Evolutionary conservation across 2,797 vertebrate genomes (phyloP).

Genomic region (Micromesistius poutassou): DNA sequence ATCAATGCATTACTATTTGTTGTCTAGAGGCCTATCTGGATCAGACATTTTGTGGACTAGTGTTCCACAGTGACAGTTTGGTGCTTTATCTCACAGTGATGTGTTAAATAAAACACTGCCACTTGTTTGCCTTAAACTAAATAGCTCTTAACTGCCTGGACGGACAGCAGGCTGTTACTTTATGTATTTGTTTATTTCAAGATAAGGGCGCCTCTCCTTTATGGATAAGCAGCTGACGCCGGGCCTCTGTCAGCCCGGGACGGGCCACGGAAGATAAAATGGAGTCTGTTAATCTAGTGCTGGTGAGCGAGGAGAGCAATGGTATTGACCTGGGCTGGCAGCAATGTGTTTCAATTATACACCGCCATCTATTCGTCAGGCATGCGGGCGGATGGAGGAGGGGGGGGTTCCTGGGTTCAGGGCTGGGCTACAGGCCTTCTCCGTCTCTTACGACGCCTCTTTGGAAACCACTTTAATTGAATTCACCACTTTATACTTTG

Average conservation of each 20-base stretch:
- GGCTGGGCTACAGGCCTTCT: slow-evolving; percentile 96
- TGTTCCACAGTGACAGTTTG: slow-evolving; percentile 49
- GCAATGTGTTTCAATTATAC: slow-evolving; percentile 99
- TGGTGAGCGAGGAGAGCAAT: slow-evolving; percentile 78
- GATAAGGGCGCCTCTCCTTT: slow-evolving; percentile 88
- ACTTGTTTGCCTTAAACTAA: slow-evolving; percentile 72
- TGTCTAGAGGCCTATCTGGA: neutral
- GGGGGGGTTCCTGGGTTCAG: slow-evolving; percentile 86
- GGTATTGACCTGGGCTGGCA: slow-evolving; percentile 99
- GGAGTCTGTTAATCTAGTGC: slow-evolving; percentile 88
- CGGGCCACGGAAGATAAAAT: slow-evolving; percentile 88
- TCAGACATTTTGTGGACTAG: slow-evolving; percentile 23
- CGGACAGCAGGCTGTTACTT: slow-evolving; percentile 72
- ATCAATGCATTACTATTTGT: neutral
- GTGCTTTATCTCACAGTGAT: slow-evolving; percentile 55
- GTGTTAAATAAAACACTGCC: slow-evolving; percentile 62
- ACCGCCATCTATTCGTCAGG: slow-evolving; percentile 97
- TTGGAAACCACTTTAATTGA: slow-evolving; percentile 98
- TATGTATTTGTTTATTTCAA: slow-evolving; percentile 80
- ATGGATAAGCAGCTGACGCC: slow-evolving; percentile 95
- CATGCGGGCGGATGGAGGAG: slow-evolving; percentile 79
- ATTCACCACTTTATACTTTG: slow-evolving; percentile 99
- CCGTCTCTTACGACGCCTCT: slow-evolving; percentile 99
- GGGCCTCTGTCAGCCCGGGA: slow-evolving; percentile 86
- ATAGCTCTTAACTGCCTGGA: slow-evolving; percentile 70